Conservation (phyloP, 2,888 invertebrate genomes). For the Synanthedon myopaeformis region DNA sequence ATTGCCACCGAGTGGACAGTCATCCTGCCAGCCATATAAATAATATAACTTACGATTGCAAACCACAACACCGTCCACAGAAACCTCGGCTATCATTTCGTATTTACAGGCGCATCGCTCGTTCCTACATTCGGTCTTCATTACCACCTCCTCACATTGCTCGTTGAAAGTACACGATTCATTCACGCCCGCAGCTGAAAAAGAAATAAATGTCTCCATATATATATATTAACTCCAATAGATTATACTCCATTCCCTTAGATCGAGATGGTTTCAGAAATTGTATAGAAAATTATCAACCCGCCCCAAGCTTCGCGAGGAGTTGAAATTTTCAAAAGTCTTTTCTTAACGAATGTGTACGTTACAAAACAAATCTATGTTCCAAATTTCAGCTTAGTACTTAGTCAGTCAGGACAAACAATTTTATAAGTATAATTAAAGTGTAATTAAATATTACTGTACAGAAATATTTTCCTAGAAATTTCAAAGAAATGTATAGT, state of each 20-base stretch:
- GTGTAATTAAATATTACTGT: not conserved
- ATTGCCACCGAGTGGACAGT: too few relatives aligned
- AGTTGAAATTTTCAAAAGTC: not conserved
- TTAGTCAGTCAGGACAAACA: too few relatives aligned
- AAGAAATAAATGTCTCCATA: not conserved
- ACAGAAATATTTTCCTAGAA: not conserved
- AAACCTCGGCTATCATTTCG: slow-evolving; percentile 79
- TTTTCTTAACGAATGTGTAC: too few relatives aligned
- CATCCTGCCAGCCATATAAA: not conserved
- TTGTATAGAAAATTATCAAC: too few relatives aligned
- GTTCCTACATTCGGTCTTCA: slow-evolving; percentile 84
- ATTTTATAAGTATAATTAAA: not conserved
- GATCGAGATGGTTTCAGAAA: too few relatives aligned
- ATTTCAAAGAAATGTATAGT: too few relatives aligned
- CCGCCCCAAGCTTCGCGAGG: too few relatives aligned
- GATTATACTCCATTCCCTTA: too few relatives aligned
- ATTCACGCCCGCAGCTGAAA: slow-evolving; percentile 82
- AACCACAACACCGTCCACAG: slow-evolving; percentile 77
- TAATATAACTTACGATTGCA: slow-evolving; percentile 76
- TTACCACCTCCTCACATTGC: slow-evolving; percentile 81
- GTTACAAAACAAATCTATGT: too few relatives aligned
- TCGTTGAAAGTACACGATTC: slow-evolving; percentile 86
- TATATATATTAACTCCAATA: not conserved
- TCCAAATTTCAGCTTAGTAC: too few relatives aligned
- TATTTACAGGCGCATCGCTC: slow-evolving; percentile 83